Base-by-base conservation (phyloP, 1,140 invertebrate genomes). In the Scaptomyza pallida region DNA sequence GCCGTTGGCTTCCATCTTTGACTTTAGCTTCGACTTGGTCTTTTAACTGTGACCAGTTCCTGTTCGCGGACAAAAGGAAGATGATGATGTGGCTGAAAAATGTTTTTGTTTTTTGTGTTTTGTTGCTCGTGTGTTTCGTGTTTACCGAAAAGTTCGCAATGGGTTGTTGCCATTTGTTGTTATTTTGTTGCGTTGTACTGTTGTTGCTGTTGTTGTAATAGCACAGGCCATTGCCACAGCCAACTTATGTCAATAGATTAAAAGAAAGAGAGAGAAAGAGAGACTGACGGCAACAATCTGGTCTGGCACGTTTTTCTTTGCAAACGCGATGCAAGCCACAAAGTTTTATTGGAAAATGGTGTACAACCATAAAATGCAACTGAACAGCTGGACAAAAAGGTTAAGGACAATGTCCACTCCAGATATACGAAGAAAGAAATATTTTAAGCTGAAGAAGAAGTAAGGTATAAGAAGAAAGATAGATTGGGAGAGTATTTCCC, bases 51-150 rank as follows among this genome's bases (percentile, higher is more conserved):
- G 68, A 73, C 73, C 78, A 81, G 78, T 81, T 81, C 78, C 78
- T 81, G 78, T 55, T 82, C 60, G 63, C 63, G 82, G 79, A 81
- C 78, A 81, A 81, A 81, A 81, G 78, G 78, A 81, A 81, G 78
- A 78, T 82, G 78, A 81, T 82, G 78, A 67, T 74, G 81, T 68
- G 62, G 70, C 63, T 72, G 33, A 52, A 71, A 57, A 72, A 65
- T 59, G 40, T 57, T 62, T 59, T 76, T 52, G 76, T 55, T 52
- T 21, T 35, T 12, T 35, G 0, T 37, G 10, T 26, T 26, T 26
- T 26, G n/a, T n/a, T 37, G 33, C n/a, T 26, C 23, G 23, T 30
- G 26, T 30, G 26, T 80, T 56, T 41, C 47, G 61, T 68, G 56
- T 47, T 61, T 51, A 45, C 56, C 51, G 30, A 63, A 70, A 62